Conservation (phyloP, 2,797 vertebrate species). For the Lophius americanus region DNA sequence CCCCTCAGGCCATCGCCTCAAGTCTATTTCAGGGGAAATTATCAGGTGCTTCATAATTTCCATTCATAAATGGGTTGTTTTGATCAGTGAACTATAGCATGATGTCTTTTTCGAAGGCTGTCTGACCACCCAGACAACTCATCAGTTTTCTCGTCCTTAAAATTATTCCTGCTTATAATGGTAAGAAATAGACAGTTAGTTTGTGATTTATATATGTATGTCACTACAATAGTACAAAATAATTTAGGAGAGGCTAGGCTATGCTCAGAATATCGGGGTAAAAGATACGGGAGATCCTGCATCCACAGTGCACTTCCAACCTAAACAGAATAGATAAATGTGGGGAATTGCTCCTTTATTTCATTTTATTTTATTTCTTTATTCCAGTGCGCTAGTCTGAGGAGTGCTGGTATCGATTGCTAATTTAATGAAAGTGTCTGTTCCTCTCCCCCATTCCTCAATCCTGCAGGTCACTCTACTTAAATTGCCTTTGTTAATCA, state of each 20-base stretch:
- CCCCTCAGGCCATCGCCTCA: conserved; percentile 72
- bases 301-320: conserved; percentile 50
- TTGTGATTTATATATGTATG: conserved; percentile 34
- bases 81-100: conserved; percentile 67
- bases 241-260: neutral
- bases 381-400: conserved; percentile 62
- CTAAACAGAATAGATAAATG: conserved; percentile 66
- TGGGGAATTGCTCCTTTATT: conserved; percentile 72
- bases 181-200: conserved; percentile 33
- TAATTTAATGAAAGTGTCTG: conserved; percentile 83
- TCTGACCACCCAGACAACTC: conserved; percentile 35
- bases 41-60: conserved; percentile 73
- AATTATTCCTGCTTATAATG: conserved; percentile 33
- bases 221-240: conserved; percentile 29
- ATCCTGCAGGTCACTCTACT: conserved; percentile 77
- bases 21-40: conserved; percentile 65
- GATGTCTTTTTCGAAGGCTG: conserved; percentile 45
- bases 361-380: conserved; percentile 74
- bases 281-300: conserved; percentile 29
- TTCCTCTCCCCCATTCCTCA: conserved; percentile 72
- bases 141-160: conserved; percentile 47
- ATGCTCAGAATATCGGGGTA: conserved; percentile 6
- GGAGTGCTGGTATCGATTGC: conserved; percentile 80
- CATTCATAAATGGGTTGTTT: conserved; percentile 63
- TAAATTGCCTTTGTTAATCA: conserved; percentile 83